Evolutionary conservation across 2,113 vertebrate genomes (phyloP), one percentile per base, ranked within the genome.

Genomic region (Corydoras maculifer): DNA sequence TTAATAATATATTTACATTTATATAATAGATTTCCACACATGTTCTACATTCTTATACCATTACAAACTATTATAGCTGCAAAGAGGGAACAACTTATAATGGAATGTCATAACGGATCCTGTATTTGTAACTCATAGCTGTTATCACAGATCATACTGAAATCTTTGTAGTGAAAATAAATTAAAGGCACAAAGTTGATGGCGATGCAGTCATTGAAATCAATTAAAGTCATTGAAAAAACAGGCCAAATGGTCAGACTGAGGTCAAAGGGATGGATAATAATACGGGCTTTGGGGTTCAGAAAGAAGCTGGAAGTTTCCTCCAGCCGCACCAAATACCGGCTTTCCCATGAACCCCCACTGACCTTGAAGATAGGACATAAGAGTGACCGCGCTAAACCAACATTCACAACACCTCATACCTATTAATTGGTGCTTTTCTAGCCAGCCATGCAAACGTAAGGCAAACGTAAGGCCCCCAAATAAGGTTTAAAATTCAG

Each of bases 261-360:
- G 82, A 62, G 86, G 89, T 86, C 89, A 86, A 85, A 61, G 75
- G 57, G 68, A 85, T 84, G 82, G 91, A 93, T 92, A 88, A 91
- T 84, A 87, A 88, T 87, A 90, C 88, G 86, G 87, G 88, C 83
- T 83, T 71, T 62, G 73, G 77, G 58, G 68, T 91, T 83, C 86
- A 85, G 90, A 88, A 88, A 91, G 89, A 91, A 91, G 88, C 89
- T 84, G 83, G 84, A 84, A 87, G 92, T 91, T 93, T 96, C 93
- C 93, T 92, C 85, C 87, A 83, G 84, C 89, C 87, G 87, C 90
- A 89, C 91, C 82, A 90, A 86, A 62, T 84, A 84, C 87, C 89
- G 89, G 82, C 87, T 90, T 95, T 95, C 93, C 91, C 92, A 94
- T 94, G 93, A 94, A 95, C 92, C 91, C 84, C 84, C 86, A 77